phyloP scores from a whole-genome alignment of 2,113 vertebrate genomes.

The Riparia riparia region DNA sequence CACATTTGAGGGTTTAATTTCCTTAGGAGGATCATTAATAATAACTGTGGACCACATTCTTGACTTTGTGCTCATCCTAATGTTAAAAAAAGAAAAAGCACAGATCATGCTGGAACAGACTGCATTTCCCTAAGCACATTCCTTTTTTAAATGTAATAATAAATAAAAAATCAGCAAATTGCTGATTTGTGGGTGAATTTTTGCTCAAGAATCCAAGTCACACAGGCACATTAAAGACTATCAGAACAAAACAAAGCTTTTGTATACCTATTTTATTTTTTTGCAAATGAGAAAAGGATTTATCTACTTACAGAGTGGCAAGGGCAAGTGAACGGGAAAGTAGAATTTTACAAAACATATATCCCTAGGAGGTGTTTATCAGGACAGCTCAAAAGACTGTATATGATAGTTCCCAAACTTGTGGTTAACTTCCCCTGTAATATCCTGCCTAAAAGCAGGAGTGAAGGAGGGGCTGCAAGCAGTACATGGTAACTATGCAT shows the following conservation, averaged over 20 bases:
- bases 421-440: background rate
- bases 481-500: background rate
- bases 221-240: background rate
- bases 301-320: background rate
- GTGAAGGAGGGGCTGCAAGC: background rate
- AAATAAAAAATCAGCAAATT: background rate
- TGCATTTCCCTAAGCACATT: background rate
- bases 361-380: background rate
- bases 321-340: background rate
- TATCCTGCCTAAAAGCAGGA: background rate
- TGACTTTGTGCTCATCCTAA: background rate
- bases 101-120: background rate
- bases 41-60: background rate
- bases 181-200: background rate
- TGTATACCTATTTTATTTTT: background rate
- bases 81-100: conserved; percentile 8
- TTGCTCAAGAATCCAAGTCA: background rate
- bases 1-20: background rate
- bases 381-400: background rate
- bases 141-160: background rate
- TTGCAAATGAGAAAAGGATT: background rate
- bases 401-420: background rate
- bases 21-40: background rate
- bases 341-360: background rate
- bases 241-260: background rate